Conservation (phyloP, 2,797 vertebrate species). For the Pangasius sanitwongsei region DNA sequence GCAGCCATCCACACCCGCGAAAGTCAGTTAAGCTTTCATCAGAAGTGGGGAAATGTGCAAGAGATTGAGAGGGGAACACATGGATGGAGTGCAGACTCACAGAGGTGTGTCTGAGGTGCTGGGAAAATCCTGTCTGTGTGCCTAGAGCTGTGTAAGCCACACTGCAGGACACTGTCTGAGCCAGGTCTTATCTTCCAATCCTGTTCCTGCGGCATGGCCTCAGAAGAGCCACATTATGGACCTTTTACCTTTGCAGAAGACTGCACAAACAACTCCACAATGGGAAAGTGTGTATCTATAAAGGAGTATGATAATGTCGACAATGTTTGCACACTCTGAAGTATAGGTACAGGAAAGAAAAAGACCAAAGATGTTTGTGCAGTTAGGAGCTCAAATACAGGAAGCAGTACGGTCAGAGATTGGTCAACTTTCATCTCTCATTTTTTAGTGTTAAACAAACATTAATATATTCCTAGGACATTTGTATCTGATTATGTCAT, state of each 20-base stretch:
- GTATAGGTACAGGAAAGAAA: constrained; percentile 16
- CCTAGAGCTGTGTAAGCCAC: constrained; percentile 17
- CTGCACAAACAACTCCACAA: constrained; percentile 23
- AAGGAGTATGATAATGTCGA: background rate
- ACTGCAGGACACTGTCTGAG: constrained; percentile 26
- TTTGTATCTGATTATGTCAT: constrained; percentile 49
- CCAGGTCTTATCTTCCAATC: constrained; percentile 56
- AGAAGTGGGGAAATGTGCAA: constrained; percentile 36
- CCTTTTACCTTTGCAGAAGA: constrained; percentile 37
- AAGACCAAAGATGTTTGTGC: constrained; percentile 20
- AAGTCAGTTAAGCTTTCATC: constrained; percentile 17
- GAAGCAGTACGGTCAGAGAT: background rate
- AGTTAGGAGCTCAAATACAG: constrained; percentile 18
- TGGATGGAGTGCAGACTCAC: background rate
- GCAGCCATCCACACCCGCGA: constrained; percentile 18
- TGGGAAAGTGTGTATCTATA: constrained; percentile 3
- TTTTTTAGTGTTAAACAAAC: constrained; percentile 29
- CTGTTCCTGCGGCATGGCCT: constrained; percentile 42
- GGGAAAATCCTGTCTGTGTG: constrained; percentile 1
- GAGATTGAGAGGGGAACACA: constrained; percentile 22
- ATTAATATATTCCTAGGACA: constrained; percentile 7
- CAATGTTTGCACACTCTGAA: background rate
- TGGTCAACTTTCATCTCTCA: background rate
- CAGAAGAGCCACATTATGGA: constrained; percentile 48
- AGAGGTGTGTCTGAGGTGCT: constrained; percentile 9